Percentiles rank a stretch among this genome's conserved stretches.
Conservation (phyloP, 2,888 invertebrate species). For the Drosophila pseudotalamancana region DNA sequence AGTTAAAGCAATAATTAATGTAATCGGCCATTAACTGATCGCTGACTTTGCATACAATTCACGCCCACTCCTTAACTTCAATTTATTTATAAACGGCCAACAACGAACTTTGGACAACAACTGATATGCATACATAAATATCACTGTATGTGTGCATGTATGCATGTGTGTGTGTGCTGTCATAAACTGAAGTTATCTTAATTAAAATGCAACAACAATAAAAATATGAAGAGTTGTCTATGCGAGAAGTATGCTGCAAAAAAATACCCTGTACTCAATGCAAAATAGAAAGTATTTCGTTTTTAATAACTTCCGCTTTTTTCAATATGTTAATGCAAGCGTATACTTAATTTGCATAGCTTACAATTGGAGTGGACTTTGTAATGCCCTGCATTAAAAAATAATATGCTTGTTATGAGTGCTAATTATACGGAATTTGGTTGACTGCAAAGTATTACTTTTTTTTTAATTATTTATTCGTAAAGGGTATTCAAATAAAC, state of each 20-base stretch:
- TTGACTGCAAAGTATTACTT: no score
- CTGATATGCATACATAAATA: constrained; percentile 54
- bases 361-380: background rate
- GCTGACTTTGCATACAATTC: constrained; percentile 14
- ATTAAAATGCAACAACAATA: constrained; percentile 66
- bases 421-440: no score
- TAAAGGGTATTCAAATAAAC: constrained; percentile 20
- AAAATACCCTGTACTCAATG: constrained; percentile 2
- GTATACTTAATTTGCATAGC: background rate
- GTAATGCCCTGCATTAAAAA: background rate
- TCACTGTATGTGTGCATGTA: constrained; percentile 28
- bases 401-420: no score
- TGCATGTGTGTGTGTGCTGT: constrained; percentile 21
- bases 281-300: background rate
- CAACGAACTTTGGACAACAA: constrained; percentile 50
- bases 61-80: constrained; percentile 39
- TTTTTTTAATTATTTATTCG: background rate
- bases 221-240: constrained; percentile 12
- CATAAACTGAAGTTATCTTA: constrained; percentile 71
- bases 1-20: constrained; percentile 10
- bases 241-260: background rate
- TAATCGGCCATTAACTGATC: constrained; percentile 31
- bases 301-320: no score
- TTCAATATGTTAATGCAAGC: no score
- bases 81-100: constrained; percentile 46